Evolutionary conservation across 2,888 invertebrate species (phyloP), one percentile per base, ranked within the genome.

Genomic region (Agonopterix heracliana): DNA sequence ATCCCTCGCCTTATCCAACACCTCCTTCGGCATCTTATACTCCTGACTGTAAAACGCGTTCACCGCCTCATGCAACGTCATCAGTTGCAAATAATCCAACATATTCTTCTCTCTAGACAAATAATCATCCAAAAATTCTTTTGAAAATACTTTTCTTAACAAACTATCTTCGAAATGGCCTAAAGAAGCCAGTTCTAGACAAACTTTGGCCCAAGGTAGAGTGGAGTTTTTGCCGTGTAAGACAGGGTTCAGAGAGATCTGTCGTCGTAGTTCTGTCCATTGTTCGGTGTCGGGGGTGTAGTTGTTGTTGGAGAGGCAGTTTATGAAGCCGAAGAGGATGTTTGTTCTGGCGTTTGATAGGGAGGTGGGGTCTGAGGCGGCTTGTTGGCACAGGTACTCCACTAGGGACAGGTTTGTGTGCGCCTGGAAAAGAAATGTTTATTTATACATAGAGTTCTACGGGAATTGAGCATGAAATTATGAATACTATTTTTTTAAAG

Each of bases 271-370:
- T 11, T 61, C 62, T 0, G 80, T 66, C 92, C 92, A 93, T 53
- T 68, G 67, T 0, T 62, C 63, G 0, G 85, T 63, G 8, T 79
- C 68, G 0, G 93, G 92, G 13, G 84, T 90, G 67, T 90, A 92
- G 75, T 92, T 90, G 45, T 91, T 90, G 59, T 84, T 82, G 1
- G 91, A 82, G n/a, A 92, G 78, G 42, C 87, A 89, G 63, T 87
- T 83, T 42, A 92, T 74, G 61, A 92, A 81, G 36, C 76, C 76
- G 52, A 89, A 84, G 14, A 91, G 68, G 3, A 84, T 64, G 55
- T 77, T 68, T 0, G 81, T 68, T 34, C 87, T 74, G 2, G 80
- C 81, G 11, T 74, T 65, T n/a, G 75, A 57, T 10, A 91, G 64
- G 0, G 77, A 60, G 0, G 59, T 56, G 0, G 87, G 81, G 52